Conservation (phyloP, 2,888 invertebrate genomes). For the Synergus umbraculus region DNA sequence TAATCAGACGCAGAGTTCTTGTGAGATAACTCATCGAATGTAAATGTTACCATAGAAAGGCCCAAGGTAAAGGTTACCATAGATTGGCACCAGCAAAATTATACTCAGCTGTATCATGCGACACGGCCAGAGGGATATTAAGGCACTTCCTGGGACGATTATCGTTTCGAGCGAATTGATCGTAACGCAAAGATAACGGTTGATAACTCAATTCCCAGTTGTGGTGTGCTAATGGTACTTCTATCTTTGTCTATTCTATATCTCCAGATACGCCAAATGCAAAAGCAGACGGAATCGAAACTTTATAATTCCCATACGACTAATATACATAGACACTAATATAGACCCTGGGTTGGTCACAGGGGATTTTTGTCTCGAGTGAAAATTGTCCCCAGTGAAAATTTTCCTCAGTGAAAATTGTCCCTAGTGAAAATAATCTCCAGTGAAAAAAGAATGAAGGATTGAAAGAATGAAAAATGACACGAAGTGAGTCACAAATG, state of each 20-base stretch:
- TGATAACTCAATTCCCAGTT: slow-evolving; percentile 61
- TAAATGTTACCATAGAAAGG: slow-evolving; percentile 52
- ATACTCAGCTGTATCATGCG: slow-evolving; percentile 49
- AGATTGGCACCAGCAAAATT: slow-evolving; percentile 55
- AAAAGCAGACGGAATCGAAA: slow-evolving; percentile 20
- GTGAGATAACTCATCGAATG: slow-evolving; percentile 53
- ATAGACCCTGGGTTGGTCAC: too few relatives aligned
- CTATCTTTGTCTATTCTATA: slow-evolving; percentile 44
- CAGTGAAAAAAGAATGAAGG: too few relatives aligned
- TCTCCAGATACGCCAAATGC: background rate
- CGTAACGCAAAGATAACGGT: slow-evolving; percentile 68
- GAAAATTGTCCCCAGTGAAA: too few relatives aligned
- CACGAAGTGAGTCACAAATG: background rate
- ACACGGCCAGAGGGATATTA: slow-evolving; percentile 34
- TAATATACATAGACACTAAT: background rate
- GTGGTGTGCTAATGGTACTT: slow-evolving; percentile 56
- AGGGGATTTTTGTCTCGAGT: too few relatives aligned
- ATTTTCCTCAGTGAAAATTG: too few relatives aligned
- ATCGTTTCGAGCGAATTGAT: slow-evolving; percentile 66
- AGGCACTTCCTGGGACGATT: slow-evolving; percentile 62
- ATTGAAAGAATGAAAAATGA: background rate
- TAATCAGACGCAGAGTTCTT: background rate
- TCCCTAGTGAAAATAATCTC: too few relatives aligned
- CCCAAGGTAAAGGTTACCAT: slow-evolving; percentile 51
- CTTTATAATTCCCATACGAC: background rate